Conservation (phyloP, 2,888 invertebrate species). For the Platypus cylindrus region DNA sequence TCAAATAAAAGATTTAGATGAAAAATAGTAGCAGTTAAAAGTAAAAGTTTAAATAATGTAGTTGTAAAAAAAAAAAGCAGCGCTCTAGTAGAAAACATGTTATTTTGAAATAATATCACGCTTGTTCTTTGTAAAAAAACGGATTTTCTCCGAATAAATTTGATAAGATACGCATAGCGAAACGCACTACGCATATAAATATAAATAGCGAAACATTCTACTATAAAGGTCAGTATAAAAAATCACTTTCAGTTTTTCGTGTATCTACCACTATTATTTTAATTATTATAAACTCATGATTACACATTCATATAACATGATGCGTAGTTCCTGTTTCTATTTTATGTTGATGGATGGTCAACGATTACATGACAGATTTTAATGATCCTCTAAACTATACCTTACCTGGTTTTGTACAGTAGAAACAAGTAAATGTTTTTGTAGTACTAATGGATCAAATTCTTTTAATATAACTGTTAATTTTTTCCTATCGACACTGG, state of each 20-base stretch:
- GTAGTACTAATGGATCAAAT: constrained; percentile 68
- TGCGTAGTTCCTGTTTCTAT: constrained; percentile 1
- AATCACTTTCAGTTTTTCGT: constrained; percentile 6
- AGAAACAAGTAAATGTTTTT: constrained; percentile 67
- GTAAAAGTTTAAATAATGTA: too few relatives aligned
- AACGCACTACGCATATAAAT: too few relatives aligned
- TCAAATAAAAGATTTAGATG: too few relatives aligned
- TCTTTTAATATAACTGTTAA: constrained; percentile 74
- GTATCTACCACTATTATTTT: constrained; percentile 1
- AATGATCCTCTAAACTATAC: not conserved
- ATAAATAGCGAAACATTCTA: constrained; percentile 1
- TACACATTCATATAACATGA: constrained; percentile 5
- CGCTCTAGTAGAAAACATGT: too few relatives aligned
- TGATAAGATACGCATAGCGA: too few relatives aligned
- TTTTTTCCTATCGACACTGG: constrained; percentile 58
- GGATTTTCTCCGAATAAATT: too few relatives aligned
- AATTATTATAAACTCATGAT: not conserved
- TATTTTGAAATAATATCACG: too few relatives aligned
- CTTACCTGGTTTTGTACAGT: constrained; percentile 76
- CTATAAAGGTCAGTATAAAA: constrained; percentile 6
- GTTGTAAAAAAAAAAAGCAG: too few relatives aligned
- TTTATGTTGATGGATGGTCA: constrained; percentile 3
- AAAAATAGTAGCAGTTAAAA: too few relatives aligned
- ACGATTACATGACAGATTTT: too few relatives aligned
- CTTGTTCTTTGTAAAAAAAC: too few relatives aligned